Conservation (phyloP, 2,888 invertebrate genomes). For the Geophilus truncorum region DNA sequence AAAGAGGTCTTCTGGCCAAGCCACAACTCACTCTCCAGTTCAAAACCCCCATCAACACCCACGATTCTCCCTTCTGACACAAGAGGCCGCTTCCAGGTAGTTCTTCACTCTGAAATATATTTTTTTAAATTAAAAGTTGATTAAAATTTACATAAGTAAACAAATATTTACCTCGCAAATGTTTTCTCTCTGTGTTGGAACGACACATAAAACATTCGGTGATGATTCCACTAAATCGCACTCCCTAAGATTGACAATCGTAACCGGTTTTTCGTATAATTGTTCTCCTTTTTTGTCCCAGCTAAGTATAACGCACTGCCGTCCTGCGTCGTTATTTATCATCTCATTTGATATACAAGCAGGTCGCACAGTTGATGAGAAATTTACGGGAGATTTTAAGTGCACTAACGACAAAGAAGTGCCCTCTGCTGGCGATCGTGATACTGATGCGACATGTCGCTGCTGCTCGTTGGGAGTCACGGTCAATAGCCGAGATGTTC, state of each 20-base stretch:
- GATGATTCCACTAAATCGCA: constrained; percentile 82
- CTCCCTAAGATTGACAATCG: constrained; percentile 68
- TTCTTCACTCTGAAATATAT: constrained; percentile 51
- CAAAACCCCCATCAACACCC: constrained; percentile 69
- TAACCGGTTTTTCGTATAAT: constrained; percentile 72
- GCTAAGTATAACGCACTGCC: constrained; percentile 70
- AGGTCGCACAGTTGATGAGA: constrained; percentile 76
- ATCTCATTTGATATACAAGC: constrained; percentile 65
- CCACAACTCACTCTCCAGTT: constrained; percentile 42
- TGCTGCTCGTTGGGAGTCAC: constrained; percentile 85
- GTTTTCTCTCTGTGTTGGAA: constrained; percentile 70
- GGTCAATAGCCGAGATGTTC: constrained; percentile 64
- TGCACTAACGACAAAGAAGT: constrained; percentile 76
- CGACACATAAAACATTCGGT: constrained; percentile 69
- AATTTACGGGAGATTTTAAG: constrained; percentile 67
- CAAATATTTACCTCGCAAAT: constrained; percentile 72
- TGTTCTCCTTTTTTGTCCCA: constrained; percentile 78
- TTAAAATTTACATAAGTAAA: not conserved
- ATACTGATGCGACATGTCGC: constrained; percentile 65
- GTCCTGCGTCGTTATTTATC: constrained; percentile 42
- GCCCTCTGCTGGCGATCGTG: constrained; percentile 82
- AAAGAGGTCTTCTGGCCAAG: constrained; percentile 40
- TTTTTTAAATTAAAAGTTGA: not conserved
- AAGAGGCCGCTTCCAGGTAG: constrained; percentile 81
- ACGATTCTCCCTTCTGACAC: constrained; percentile 67